Evolutionary conservation across 2,888 invertebrate genomes (phyloP), one percentile per base, ranked within the genome.

Genomic region (Synanthedon tipuliformis): DNA sequence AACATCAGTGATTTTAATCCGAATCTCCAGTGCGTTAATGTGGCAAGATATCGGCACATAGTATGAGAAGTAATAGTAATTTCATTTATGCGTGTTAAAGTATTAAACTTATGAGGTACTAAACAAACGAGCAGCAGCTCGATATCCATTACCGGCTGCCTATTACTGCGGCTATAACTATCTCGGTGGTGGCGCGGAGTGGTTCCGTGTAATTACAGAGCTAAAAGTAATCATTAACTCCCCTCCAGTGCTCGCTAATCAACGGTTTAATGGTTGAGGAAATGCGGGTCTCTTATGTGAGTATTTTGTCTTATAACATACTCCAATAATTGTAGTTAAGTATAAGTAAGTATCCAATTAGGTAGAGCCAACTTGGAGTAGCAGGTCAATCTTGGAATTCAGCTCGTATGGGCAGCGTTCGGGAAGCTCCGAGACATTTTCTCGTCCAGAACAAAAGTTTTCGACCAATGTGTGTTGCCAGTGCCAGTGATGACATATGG

Each of bases 181-280:
- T 60, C 53, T 60, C 59, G 64, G 65, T 62, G 66, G 60, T 61
- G 61, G 61, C 61, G 64, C 63, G 62, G 66, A 66, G 50, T 50
- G 34, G 50, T 34, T 34, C 23, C 63, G 71, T 73, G 73, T 78
- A 81, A 81, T 81, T 80, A 79, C 73, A 64, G 61, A 62, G 68
- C 71, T 68, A 71, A 70, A 70, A 77, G 77, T 72, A 71, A 75
- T 75, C 78, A 75, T 81, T 76, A 81, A 80, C 73, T 65, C 62
- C 68, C 57, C 69, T 67, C 66, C 27, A 70, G 74, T 71, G 72
- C 66, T 68, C 68, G 61, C 76, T 81, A 81, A 81, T 80, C 77
- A 80, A 78, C 71, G 66, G 64, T 69, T 60, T 77, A 73, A 78
- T 72, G 74, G 71, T 61, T 58, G 68, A 65, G 68, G 66, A 64